Conservation (phyloP, 2,113 vertebrate species). For the Chloropsis cyanopogon region DNA sequence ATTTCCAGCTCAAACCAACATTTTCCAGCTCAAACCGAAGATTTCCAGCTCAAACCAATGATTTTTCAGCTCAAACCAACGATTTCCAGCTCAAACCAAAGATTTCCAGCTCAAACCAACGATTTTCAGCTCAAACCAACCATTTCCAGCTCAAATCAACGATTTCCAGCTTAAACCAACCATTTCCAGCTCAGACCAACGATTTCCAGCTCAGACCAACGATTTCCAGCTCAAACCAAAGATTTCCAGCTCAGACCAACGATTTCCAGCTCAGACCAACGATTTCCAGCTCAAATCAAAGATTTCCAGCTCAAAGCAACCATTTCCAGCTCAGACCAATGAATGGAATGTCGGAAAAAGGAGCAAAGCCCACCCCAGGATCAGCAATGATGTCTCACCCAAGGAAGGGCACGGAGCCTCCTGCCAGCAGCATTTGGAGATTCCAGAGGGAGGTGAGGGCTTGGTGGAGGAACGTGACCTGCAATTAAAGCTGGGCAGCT, state of each 20-base stretch:
- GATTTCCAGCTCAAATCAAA: background rate
- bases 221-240: accelerated
- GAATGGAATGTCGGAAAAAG: accelerated
- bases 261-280: accelerated
- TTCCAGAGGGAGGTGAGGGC: background rate
- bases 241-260: background rate
- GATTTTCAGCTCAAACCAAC: accelerated
- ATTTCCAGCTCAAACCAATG: background rate
- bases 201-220: accelerated
- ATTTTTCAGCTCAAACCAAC: too few species aligned
- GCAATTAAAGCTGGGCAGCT: background rate
- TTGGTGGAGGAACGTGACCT: background rate
- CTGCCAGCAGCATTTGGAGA: background rate
- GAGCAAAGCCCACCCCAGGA: background rate
- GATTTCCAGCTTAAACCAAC: background rate
- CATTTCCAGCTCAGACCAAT: background rate
- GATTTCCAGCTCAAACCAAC: background rate
- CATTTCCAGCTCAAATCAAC: accelerated
- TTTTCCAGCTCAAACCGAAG: background rate
- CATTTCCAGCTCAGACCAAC: accelerated
- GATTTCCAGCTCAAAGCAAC: background rate
- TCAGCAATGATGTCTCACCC: accelerated
- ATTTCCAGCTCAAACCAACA: background rate
- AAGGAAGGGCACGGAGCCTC: background rate
- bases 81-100: background rate